Conservation (phyloP, 1,140 invertebrate genomes). For the Eulimnadia texana region DNA sequence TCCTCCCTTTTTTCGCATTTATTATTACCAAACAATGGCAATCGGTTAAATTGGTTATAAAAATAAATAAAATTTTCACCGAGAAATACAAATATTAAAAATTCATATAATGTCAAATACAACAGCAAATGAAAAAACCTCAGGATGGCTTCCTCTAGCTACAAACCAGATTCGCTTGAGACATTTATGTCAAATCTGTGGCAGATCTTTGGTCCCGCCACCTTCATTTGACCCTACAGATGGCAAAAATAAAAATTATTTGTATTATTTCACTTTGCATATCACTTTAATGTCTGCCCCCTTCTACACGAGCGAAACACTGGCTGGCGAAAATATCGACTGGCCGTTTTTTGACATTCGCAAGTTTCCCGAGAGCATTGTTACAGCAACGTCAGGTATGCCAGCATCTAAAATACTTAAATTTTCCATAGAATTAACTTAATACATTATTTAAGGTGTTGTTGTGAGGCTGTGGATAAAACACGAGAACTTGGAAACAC, state of each 20-base stretch:
- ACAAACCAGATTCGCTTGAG: slow-evolving; percentile 42
- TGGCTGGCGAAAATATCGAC: slow-evolving; percentile 52
- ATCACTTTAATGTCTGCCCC: slow-evolving; percentile 61
- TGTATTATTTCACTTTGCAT: slow-evolving; percentile 56
- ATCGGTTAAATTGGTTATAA: no score
- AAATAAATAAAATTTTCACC: no score
- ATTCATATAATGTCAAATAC: no score
- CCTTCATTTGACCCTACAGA: background rate
- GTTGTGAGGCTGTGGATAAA: slow-evolving; percentile 42
- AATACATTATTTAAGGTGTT: slow-evolving; percentile 30
- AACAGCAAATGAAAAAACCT: background rate
- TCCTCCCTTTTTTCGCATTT: no score
- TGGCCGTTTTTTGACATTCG: slow-evolving; percentile 50
- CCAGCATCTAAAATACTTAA: slow-evolving; percentile 18
- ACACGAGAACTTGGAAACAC: slow-evolving; percentile 22
- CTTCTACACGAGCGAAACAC: slow-evolving; percentile 71
- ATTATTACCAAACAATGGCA: no score
- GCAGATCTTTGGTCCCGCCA: background rate
- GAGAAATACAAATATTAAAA: no score
- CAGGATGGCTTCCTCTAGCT: background rate
- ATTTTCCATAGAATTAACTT: slow-evolving; percentile 17
- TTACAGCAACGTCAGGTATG: slow-evolving; percentile 25
- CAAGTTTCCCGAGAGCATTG: slow-evolving; percentile 29
- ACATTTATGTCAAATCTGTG: slow-evolving; percentile 33
- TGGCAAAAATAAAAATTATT: slow-evolving; percentile 14